phyloP scores from a whole-genome alignment of 2,888 invertebrate genomes.

The Ceratothoa steindachneri region DNA sequence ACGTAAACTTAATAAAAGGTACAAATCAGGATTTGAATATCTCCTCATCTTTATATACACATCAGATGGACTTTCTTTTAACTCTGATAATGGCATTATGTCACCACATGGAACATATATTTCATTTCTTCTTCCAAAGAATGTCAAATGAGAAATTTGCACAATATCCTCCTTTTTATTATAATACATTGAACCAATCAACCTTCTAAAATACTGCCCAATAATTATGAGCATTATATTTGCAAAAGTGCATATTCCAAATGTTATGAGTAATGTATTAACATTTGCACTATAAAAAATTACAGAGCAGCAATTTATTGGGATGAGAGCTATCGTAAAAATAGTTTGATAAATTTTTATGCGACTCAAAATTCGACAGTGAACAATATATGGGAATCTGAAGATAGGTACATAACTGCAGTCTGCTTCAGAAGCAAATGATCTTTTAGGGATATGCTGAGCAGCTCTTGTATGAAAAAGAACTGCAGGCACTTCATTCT shows the following conservation, averaged over 20 bases:
- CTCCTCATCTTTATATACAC: neutral
- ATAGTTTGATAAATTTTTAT: conserved; percentile 41
- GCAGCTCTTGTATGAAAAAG: neutral
- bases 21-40: conserved; percentile 18
- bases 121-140: conserved; percentile 31
- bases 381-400: conserved; percentile 33
- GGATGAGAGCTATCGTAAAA: conserved; percentile 21
- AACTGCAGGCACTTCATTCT: too few species aligned
- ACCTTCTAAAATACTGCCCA: conserved; percentile 33
- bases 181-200: conserved; percentile 32
- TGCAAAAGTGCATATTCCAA: conserved; percentile 20
- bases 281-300: neutral
- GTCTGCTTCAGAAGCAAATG: neutral
- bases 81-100: conserved; percentile 30
- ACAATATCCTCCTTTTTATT: conserved; percentile 5
- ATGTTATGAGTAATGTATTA: neutral
- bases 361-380: conserved; percentile 21
- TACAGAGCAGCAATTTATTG: conserved; percentile 11
- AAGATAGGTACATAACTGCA: conserved; percentile 23
- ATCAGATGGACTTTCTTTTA: neutral
- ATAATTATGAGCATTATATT: conserved; percentile 31
- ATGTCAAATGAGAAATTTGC: conserved; percentile 33
- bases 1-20: conserved; percentile 22
- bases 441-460: neutral
- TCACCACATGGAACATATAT: conserved; percentile 17